These are phyloP conservation scores for Trichopria drosophilae DNA, from an alignment of 2,888 invertebrate genomes.

Conservation along the genomic window DNA sequence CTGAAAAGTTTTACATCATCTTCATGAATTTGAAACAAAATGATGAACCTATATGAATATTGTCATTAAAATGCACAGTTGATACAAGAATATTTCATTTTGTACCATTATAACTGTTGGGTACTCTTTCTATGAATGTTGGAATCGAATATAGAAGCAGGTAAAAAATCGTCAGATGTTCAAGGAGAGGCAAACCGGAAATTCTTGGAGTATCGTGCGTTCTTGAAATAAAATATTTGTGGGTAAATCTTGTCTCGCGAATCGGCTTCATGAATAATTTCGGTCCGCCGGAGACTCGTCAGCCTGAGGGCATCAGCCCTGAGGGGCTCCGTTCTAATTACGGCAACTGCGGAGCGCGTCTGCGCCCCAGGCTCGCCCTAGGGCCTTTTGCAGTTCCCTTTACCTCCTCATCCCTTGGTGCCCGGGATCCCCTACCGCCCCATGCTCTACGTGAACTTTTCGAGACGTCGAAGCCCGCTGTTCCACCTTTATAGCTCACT, in stretches of 20 bases:
- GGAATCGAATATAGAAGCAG: too few relatives aligned
- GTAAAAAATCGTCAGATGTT: too few relatives aligned
- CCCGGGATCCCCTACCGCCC: slow-evolving; percentile 27
- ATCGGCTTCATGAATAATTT: slow-evolving; percentile 57
- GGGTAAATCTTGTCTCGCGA: slow-evolving; percentile 48
- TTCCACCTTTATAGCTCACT: too few relatives aligned
- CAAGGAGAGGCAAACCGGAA: neutral
- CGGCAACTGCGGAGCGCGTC: slow-evolving; percentile 55
- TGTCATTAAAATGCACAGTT: too few relatives aligned
- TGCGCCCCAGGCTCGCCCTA: slow-evolving; percentile 46
- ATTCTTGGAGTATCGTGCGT: neutral
- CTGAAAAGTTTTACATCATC: too few relatives aligned
- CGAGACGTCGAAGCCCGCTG: slow-evolving; percentile 36
- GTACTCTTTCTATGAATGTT: too few relatives aligned
- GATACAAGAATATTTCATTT: too few relatives aligned
- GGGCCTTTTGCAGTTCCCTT: slow-evolving; percentile 45
- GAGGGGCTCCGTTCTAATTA: slow-evolving; percentile 57
- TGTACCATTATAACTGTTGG: too few relatives aligned
- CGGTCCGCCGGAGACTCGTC: slow-evolving; percentile 55
- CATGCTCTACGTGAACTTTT: slow-evolving; percentile 26
- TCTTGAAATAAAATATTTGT: slow-evolving; percentile 55
- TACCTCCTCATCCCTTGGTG: slow-evolving; percentile 30
- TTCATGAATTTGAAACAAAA: too few relatives aligned
- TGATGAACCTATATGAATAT: too few relatives aligned
- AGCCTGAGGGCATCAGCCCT: slow-evolving; percentile 48